Conservation (phyloP, 1,140 invertebrate genomes). For the Heliconius hewitsoni region DNA sequence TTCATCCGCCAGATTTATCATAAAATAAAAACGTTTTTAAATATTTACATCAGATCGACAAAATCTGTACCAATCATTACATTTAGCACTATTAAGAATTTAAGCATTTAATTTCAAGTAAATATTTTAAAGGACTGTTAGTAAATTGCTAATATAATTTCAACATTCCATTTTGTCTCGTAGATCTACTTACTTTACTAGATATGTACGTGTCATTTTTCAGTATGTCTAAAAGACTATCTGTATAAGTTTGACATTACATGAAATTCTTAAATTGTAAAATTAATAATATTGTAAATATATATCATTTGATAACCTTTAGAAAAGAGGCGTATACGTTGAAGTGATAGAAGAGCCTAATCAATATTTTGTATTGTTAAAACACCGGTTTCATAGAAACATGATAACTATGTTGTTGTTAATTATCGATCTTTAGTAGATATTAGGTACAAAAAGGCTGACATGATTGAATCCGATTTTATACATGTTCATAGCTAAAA, state of each 20-base stretch:
- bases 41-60: too few species aligned
- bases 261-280: slow-evolving; percentile 32
- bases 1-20: too few species aligned
- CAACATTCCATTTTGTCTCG: slow-evolving; percentile 31
- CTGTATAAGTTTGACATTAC: slow-evolving; percentile 48
- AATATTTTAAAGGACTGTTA: slow-evolving; percentile 14
- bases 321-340: slow-evolving; percentile 72
- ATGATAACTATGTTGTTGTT: slow-evolving; percentile 73
- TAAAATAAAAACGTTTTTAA: background rate
- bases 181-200: background rate
- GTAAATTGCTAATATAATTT: slow-evolving; percentile 1
- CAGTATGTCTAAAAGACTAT: slow-evolving; percentile 70
- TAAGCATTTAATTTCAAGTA: background rate
- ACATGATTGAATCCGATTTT: slow-evolving; percentile 63
- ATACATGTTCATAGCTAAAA: slow-evolving; percentile 50
- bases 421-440: slow-evolving; percentile 76
- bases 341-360: slow-evolving; percentile 78
- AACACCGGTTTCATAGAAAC: slow-evolving; percentile 78
- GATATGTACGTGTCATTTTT: slow-evolving; percentile 16
- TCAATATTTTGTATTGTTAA: slow-evolving; percentile 73
- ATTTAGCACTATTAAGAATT: background rate
- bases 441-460: slow-evolving; percentile 77
- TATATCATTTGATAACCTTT: slow-evolving; percentile 48
- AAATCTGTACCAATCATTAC: background rate
- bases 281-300: slow-evolving; percentile 42